Conservation (phyloP, 2,888 invertebrate genomes). For the Cataglyphis altisquamis region DNA sequence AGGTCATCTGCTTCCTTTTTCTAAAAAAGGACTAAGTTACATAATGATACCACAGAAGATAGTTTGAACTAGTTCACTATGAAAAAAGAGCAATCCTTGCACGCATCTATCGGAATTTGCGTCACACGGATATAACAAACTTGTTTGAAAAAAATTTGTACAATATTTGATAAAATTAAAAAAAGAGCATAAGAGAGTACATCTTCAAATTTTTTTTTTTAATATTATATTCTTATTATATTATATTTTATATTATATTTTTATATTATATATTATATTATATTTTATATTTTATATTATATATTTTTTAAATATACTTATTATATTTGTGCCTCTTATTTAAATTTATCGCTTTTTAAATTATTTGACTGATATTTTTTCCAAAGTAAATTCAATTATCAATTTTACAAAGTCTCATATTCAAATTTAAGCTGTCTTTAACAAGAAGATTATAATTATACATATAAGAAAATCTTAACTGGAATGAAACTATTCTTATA, state of each 20-base stretch:
- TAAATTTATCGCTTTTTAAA: neutral
- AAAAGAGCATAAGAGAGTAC: neutral
- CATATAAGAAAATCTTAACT: neutral
- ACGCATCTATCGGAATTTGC: neutral
- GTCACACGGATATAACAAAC: neutral
- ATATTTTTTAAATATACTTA: neutral
- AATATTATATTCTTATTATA: neutral
- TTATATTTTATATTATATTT: no score
- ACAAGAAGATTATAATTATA: neutral
- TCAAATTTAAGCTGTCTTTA: neutral
- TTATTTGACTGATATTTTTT: neutral
- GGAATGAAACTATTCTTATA: neutral
- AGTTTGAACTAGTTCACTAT: slow-evolving; percentile 42
- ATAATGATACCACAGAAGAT: slow-evolving; percentile 36
- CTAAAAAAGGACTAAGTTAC: slow-evolving; percentile 52
- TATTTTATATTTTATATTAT: neutral
- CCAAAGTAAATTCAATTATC: neutral
- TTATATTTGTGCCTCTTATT: neutral
- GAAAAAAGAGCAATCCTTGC: slow-evolving; percentile 20
- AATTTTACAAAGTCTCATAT: neutral
- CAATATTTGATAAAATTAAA: neutral
- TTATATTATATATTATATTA: neutral
- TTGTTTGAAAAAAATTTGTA: neutral
- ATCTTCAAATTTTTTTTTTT: neutral
- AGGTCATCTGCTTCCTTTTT: slow-evolving; percentile 64